Percentiles rank a stretch among this genome's conserved stretches.
Evolutionary conservation across 2,113 vertebrate genomes (phyloP).

Genomic region (Vimba vimba): DNA sequence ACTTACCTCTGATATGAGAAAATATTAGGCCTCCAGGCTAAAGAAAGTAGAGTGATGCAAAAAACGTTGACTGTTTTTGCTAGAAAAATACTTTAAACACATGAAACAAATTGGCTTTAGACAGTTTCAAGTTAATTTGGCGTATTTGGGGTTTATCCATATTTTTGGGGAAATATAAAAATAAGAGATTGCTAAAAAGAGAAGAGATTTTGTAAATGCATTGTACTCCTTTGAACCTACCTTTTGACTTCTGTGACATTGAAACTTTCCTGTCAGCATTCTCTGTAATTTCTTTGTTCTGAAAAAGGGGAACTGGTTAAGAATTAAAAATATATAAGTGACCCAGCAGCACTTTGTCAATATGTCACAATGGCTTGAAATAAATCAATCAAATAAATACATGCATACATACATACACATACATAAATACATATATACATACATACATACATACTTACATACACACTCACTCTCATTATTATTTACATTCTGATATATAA

Average conservation of each 20-base stretch:
- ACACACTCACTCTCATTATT: too few relatives aligned
- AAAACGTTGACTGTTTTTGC: not conserved
- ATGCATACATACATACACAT: not conserved
- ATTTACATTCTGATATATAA: too few relatives aligned
- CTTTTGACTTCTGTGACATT: slow-evolving; percentile 26
- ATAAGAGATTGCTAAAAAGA: not conserved
- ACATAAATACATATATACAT: not conserved
- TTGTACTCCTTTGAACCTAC: slow-evolving; percentile 16
- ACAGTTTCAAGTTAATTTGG: not conserved
- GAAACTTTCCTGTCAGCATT: slow-evolving; percentile 43
- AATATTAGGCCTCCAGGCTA: not conserved
- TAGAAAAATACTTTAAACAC: not conserved
- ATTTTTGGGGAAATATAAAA: not conserved
- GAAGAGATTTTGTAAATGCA: not conserved
- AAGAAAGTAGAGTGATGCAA: not conserved
- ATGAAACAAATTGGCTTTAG: not conserved
- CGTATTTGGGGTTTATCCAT: not conserved
- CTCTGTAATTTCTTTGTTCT: slow-evolving; percentile 19
- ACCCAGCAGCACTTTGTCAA: not conserved
- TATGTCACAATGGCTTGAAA: slow-evolving; percentile 12
- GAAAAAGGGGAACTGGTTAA: slow-evolving; percentile 44
- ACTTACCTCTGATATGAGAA: slow-evolving; percentile 1
- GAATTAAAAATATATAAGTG: not conserved
- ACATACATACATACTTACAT: not conserved
- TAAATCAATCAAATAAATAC: not conserved